These are phyloP conservation scores for Ormia ochracea DNA, from an alignment of 2,888 invertebrate species.

Conservation along the genomic window DNA sequence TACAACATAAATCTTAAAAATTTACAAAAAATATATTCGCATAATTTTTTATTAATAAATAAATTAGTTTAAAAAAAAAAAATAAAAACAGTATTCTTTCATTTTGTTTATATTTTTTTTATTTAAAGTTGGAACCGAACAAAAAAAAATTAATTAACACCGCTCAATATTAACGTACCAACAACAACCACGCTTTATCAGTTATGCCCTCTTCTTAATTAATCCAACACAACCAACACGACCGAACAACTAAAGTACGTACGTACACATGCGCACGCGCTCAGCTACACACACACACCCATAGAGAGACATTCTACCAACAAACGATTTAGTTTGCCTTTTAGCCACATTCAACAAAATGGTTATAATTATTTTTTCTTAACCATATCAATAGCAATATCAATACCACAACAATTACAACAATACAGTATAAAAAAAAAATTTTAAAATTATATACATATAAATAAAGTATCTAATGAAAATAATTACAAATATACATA, in stretches of 20 bases:
- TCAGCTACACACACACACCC: not conserved
- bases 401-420: constrained; percentile 62
- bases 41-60: constrained; percentile 73
- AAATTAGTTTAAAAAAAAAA: constrained; percentile 71
- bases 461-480: constrained; percentile 57
- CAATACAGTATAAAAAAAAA: constrained; percentile 63
- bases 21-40: constrained; percentile 68
- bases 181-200: not conserved
- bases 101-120: not conserved
- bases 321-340: constrained; percentile 22
- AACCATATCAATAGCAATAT: constrained; percentile 63
- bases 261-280: no score
- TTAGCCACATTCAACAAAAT: constrained; percentile 46
- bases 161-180: not conserved
- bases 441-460: constrained; percentile 37
- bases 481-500: constrained; percentile 61
- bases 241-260: no score
- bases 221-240: not conserved
- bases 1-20: constrained; percentile 59
- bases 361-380: constrained; percentile 3
- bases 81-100: not conserved
- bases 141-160: not conserved
- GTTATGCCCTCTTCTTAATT: constrained; percentile 1
- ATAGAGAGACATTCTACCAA: not conserved
- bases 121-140: constrained; percentile 47